Evolutionary conservation across 2,888 invertebrate species (phyloP), one percentile per base, ranked within the genome.

Genomic region (Icerya purchasi): DNA sequence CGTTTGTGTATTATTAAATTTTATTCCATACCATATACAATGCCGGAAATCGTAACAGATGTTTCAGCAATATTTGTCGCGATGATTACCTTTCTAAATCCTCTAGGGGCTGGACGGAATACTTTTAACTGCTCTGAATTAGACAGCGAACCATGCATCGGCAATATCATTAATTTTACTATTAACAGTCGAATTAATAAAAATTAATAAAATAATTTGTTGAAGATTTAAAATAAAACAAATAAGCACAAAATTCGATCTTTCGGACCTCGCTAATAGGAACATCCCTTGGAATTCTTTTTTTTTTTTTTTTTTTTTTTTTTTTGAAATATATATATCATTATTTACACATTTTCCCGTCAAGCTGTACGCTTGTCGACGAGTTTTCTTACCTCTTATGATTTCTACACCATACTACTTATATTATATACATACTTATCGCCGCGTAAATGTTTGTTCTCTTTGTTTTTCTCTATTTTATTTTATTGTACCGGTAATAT

Each of bases 11-110:
- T n/a, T n/a, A n/a, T n/a, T n/a, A n/a, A n/a, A n/a, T n/a, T n/a
- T n/a, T n/a, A n/a, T 18, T 23, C 63, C 56, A 73, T 72, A 89
- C 89, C 88, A 72, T 91, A 92, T 25, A 83, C 83, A 63, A 98
- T 82, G 22, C 93, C 93, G 2, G 86, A 83, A 67, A 97, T 92
- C 0, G 97, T 97, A 20, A 97, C 81, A 1, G 94, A 93, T 0
- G 97, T 90, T 73, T 98, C 97, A 0, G 97, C 96, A 58, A 98
- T 87, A 69, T 97, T 97, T 0, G 96, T 97, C 0, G 96, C 87
- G 2, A 97, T 75, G 0, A 98, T 81, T 8, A 96, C 82, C 73
- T 96, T 97, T 24, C 97, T 75, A 0, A 81, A 79, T 36, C 82
- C 82, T 63, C 78, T 78, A 2, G 85, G 81, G 0, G 82, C 76